Base-by-base conservation (phyloP, 2,113 vertebrate genomes). In the Planiliza haematocheilus region DNA sequence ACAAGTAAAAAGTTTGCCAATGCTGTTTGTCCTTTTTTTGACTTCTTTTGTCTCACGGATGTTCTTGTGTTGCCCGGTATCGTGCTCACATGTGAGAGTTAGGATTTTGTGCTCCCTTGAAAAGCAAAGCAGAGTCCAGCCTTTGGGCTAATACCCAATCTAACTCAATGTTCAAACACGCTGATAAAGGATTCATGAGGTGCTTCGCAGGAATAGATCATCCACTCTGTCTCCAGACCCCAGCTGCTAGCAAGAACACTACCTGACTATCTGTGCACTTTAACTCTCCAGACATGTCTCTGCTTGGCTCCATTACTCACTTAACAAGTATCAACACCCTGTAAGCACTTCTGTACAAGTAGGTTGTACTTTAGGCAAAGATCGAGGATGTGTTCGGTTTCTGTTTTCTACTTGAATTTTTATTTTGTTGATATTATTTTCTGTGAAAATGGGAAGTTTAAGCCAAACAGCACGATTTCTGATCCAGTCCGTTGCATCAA, bases 151-250 rank as follows among this genome's bases (percentile, higher is more conserved):
- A 83, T 78, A 53, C 80, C 79, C 57, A 53, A 77, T 79, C 84
- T 73, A 86, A 91, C 24, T 91, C 90, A 81, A 79, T 88, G 90
- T 77, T 90, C 85, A 86, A 76, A 84, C 77, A 58, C 78, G 8
- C 61, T 52, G 68, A 88, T 88, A 70, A 87, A 90, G 84, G 66
- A 89, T 89, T 89, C 87, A 90, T 87, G 81, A 90, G 79, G 67
- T 30, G 80, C 81, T 79, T 82, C 66, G 18, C 75, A 60, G 79
- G 72, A 80, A 84, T 70, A 64, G 59, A 75, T 81, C 66, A 75
- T 74, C 76, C 80, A 61, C 51, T 62, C 62, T 38, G 75, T 59
- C 65, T 86, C 56, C 77, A 69, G 86, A 90, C 77, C 77, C 59
- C 18, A 52, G 21, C 73, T 70, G 51, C 77, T 30, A 70, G 62